A percentile compares a stretch with the other conserved stretches of the same genome.
phyloP scores from a whole-genome alignment of 2,888 invertebrate species.

The Onchidella celtica region DNA sequence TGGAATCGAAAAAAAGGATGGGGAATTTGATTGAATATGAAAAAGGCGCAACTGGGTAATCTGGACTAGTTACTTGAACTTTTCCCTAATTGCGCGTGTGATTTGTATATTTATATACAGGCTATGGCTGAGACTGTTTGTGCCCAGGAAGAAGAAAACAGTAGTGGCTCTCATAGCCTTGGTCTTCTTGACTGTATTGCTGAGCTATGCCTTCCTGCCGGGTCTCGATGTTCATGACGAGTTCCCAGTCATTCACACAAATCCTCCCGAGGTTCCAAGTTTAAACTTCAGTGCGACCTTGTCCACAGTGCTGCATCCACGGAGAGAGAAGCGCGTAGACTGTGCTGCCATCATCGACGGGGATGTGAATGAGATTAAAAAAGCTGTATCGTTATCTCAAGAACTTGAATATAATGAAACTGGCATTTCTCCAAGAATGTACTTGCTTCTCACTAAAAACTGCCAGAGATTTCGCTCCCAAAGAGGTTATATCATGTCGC shows the following conservation, averaged over 20 bases:
- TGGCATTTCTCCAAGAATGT: background rate
- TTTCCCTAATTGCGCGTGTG: too few relatives aligned
- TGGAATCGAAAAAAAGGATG: background rate
- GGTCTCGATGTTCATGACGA: background rate
- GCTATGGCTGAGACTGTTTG: background rate
- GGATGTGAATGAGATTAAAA: conserved; percentile 26
- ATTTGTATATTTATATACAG: too few relatives aligned
- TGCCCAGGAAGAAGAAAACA: background rate
- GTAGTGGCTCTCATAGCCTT: background rate
- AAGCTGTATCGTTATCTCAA: background rate
- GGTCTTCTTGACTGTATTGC: background rate
- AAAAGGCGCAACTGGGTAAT: background rate
- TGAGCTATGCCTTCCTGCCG: conserved; percentile 13
- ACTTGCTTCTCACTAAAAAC: background rate
- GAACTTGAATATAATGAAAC: background rate
- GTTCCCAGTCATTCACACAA: background rate
- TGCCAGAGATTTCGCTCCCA: background rate
- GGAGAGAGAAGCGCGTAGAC: background rate
- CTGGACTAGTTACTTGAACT: background rate
- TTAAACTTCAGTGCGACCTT: background rate
- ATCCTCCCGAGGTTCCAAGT: background rate
- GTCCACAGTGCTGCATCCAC: background rate
- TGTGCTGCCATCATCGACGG: conserved; percentile 40
- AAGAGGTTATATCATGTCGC: conserved; percentile 38
- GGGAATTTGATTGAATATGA: too few relatives aligned